Base-by-base conservation (phyloP, 2,113 vertebrate genomes). In the Pomatorhinus ruficollis region DNA sequence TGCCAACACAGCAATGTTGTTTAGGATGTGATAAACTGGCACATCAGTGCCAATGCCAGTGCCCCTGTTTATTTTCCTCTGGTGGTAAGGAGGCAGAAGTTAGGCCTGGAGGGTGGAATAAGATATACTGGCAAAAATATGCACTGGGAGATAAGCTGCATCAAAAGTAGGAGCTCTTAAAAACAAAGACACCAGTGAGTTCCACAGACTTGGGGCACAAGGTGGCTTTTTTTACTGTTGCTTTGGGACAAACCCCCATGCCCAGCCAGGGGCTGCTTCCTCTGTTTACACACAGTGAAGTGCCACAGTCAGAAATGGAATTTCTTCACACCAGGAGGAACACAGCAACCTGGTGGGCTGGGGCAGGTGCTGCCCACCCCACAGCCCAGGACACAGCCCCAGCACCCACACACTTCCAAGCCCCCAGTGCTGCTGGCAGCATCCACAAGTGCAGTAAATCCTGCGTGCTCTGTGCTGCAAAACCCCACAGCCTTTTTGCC, bases 101-200 rank as follows among this genome's bases (percentile, higher is more conserved):
- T 86, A 52, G 72, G 86, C 80, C 91, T 81, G 83, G 35, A 90
- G 60, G 31, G 25, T 60, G 72, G 74, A 95, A 56, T 66, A 89
- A 95, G 89, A 89, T 56, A 87, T 2, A 89, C 0, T 57, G 57
- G 87, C 87, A 95, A 65, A 95, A 96, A 89, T 13, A 87, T 87
- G 93, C 61, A 49, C 78, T 50, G 64, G 49, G 22, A 95, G 95
- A 95, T 96, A 96, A 94, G 81, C 72, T 52, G n/a, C 52, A 93
- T 74, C 50, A 63, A n/a, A 86, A 90, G 54, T 0, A 81, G 59
- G 9, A 86, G 64, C 76, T 87, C 33, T 83, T 56, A 77, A 50
- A 72, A 86, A 60, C 64, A 65, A 69, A 87, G 75, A 35, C 24
- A 80, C 47, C 37, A 65, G 13, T 33, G 71, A 63, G 35, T 61